phyloP scores from a whole-genome alignment of 1,140 invertebrate genomes.

The Drosophila tani region DNA sequence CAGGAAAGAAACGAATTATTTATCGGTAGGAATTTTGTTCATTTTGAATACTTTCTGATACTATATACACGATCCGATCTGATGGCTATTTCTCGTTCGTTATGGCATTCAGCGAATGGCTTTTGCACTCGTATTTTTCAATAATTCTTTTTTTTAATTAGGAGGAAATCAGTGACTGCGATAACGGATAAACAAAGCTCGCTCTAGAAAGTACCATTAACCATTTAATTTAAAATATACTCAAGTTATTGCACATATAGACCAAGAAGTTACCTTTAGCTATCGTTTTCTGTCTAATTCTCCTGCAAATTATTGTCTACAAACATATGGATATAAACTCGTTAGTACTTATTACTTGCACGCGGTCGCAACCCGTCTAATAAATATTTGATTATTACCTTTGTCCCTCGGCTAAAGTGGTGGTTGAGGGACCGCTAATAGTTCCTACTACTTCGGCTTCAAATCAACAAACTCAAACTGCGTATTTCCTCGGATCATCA shows the following conservation, averaged over 20 bases:
- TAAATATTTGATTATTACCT: constrained; percentile 38
- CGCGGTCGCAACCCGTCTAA: constrained; percentile 32
- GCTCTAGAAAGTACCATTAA: constrained; percentile 35
- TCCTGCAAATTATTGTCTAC: constrained; percentile 78
- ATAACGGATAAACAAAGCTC: constrained; percentile 36
- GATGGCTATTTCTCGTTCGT: constrained; percentile 14
- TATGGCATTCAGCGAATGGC: constrained; percentile 2
- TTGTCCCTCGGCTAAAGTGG: constrained; percentile 10
- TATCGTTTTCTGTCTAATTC: constrained; percentile 61
- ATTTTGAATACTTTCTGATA: constrained; percentile 66
- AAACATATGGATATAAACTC: constrained; percentile 69
- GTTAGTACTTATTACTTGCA: constrained; percentile 34
- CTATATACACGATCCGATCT: constrained; percentile 69
- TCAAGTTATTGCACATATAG: constrained; percentile 37
- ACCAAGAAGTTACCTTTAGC: constrained; percentile 56
- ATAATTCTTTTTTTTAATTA: constrained; percentile 13
- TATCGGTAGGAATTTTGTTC: constrained; percentile 79
- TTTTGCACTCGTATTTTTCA: constrained; percentile 24
- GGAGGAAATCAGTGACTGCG: constrained; percentile 22
- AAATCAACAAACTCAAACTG: constrained; percentile 45
- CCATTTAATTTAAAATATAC: constrained; percentile 41
- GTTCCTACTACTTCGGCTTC: constrained; percentile 8
- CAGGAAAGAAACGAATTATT: constrained; percentile 53
- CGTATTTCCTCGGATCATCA: constrained; percentile 6
- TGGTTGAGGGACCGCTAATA: constrained; percentile 18